A percentile compares a stretch with the other conserved stretches of the same genome.
Conservation (phyloP, 2,797 vertebrate species). For the Neoniphon sammara region DNA sequence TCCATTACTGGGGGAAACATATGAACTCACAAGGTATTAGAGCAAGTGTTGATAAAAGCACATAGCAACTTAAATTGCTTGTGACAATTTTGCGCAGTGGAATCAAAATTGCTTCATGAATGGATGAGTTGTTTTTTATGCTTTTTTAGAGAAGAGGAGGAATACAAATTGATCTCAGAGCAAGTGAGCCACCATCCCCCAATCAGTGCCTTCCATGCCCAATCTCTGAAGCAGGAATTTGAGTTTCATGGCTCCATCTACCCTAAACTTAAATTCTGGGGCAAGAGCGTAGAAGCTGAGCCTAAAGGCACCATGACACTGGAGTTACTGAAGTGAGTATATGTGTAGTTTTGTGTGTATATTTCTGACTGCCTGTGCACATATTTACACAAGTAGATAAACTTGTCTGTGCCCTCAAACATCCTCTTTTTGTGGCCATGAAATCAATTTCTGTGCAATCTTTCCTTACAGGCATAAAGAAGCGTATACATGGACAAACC, state of each 20-base stretch:
- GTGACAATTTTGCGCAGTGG: not conserved
- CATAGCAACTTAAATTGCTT: not conserved
- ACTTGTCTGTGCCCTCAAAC: too few relatives aligned
- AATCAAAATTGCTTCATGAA: not conserved
- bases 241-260: conserved; percentile 97
- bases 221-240: conserved; percentile 93
- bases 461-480: conserved; percentile 88
- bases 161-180: conserved; percentile 94
- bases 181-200: conserved; percentile 99
- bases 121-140: not conserved
- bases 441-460: not conserved
- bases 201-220: conserved; percentile 93
- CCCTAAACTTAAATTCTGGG: conserved; percentile 99
- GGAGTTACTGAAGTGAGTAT: conserved; percentile 92
- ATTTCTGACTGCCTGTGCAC: not conserved
- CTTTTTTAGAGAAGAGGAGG: conserved; percentile 89
- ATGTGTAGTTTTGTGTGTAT: not conserved
- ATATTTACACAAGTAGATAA: not conserved
- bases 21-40: conserved; percentile 90
- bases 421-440: too few relatives aligned
- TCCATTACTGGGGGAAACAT: conserved; percentile 96
- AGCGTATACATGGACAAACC: conserved; percentile 96
- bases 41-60: not conserved
- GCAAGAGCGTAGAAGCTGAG: conserved; percentile 97
- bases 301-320: conserved; percentile 96